Base-by-base conservation (phyloP, 2,888 invertebrate genomes). In the Cosmia trapezina region DNA sequence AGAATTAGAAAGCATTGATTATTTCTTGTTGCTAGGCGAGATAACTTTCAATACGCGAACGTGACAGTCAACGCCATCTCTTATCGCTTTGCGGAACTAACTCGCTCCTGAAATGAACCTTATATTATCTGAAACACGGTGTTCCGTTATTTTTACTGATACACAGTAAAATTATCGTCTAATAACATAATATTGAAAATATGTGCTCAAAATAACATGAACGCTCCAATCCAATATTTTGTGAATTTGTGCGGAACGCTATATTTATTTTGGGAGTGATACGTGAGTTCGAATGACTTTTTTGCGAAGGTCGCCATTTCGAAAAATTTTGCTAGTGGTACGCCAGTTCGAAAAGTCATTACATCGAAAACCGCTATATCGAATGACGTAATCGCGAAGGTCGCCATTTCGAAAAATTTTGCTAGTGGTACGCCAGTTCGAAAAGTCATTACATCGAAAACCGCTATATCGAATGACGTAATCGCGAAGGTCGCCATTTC, bases 61-160 rank as follows among this genome's bases (percentile, higher is more conserved):
- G 65, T 12, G 47, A 83, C 89, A 5, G 41, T 76, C 81, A 88
- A 51, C 90, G 92, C 91, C 93, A 93, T 91, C 93, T 93, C 37
- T 86, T 80, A 70, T 51, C 59, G 12, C 2, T 28, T 11, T 11
- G 12, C 0, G 6, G 79, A 85, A 91, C 84, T 82, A 84, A 70
- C 64, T 69, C 9, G 22, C 70, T 70, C 43, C 65, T 75, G 63
- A 66, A 65, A 62, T 51, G 43, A 80, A 71, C 70, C 59, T 65
- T 73, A n/a, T n/a, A n/a, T n/a, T 43, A 51, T 17, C 71, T 76
- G 76, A 74, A 84, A 78, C 57, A 62, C n/a, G 57, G 11, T 45
- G 61, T 64, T 72, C 78, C 62, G 78, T 78, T 85, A 82, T 78
- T 80, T 78, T 80, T 67, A 78, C 71, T 73, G 68, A 64, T 60